Base-by-base conservation (phyloP, 2,113 vertebrate genomes). In the Spea multiplicata region DNA sequence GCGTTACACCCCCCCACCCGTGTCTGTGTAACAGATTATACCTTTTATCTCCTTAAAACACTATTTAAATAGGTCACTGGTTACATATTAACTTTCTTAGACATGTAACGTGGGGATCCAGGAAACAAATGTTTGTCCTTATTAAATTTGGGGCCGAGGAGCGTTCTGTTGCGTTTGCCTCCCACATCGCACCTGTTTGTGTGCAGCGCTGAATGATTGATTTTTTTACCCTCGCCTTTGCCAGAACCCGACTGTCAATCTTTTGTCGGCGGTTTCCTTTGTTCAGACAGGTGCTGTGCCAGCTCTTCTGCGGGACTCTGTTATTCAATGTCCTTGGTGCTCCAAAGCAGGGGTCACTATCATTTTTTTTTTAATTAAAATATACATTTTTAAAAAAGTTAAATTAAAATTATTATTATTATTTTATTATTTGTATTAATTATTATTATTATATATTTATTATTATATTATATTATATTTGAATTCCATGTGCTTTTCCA, bases 151-250 rank as follows among this genome's bases (percentile, higher is more conserved):
- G 68, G 76, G 52, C 52, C 55, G 30, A 44, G 14, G 48, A 64
- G 61, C 69, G 12, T 66, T 66, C 68, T 71, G 76, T 55, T 64
- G 44, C 48, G 52, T 78, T 71, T 3, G 5, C 68, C 76, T 46
- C 76, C 76, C 68, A 78, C 76, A 5, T 71, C 66, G 57, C 76
- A 72, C 76, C 76, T 78, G 76, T 71, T 78, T 62, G n/a, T 57
- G 44, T 55, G 6, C 53, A 66, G 53, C 5, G 6, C 59, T 52
- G 48, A 6, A 8, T 66, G 68, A 78, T 66, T 78, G 69, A 78
- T 78, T 72, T 78, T 72, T 13, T 61, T 47, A 69, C 46, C 47
- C 59, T 72, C 66, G 8, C 48, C 50, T 78, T 71, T n/a, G 4
- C 52, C 59, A 72, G 8, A 62, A 72, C 8, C 47, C 64, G 69